Percentiles rank a stretch among this genome's conserved stretches.
phyloP scores from a whole-genome alignment of 2,113 vertebrate species.

The Corythaeola cristata region DNA sequence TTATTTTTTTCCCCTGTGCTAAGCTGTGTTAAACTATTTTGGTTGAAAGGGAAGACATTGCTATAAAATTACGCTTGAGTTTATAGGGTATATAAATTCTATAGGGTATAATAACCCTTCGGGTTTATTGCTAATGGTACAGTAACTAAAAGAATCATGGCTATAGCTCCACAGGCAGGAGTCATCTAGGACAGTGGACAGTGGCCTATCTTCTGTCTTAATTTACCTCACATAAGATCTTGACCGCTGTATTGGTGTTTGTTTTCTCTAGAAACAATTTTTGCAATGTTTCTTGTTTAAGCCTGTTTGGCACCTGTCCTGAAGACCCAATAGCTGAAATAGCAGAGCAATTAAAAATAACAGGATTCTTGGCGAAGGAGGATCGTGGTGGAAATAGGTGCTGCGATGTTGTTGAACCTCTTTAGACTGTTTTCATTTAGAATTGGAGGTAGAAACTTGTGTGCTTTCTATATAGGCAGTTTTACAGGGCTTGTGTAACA shows the following conservation, averaged over 20 bases:
- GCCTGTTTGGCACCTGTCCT: neutral
- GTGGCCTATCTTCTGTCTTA: neutral
- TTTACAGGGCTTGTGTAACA: neutral
- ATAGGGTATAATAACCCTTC: too few species aligned
- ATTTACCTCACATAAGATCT: neutral
- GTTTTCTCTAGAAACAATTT: neutral
- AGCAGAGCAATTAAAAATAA: neutral
- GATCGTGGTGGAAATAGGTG: neutral
- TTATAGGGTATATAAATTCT: too few species aligned
- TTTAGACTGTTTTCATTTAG: constrained; percentile 3
- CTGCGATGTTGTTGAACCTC: neutral
- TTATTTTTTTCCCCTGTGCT: neutral
- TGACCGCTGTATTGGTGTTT: neutral
- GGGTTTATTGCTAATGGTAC: neutral
- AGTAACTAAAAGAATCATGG: neutral
- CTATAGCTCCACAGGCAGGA: neutral
- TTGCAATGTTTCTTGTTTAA: neutral
- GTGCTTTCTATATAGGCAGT: neutral
- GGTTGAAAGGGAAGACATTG: neutral
- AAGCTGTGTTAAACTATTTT: neutral
- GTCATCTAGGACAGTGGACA: neutral
- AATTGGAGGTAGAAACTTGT: neutral
- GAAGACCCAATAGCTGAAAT: neutral
- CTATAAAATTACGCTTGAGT: neutral
- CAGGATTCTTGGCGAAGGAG: neutral